Evolutionary conservation across 2,113 vertebrate species (phyloP).

Genomic region (Stigmatopora nigra): DNA sequence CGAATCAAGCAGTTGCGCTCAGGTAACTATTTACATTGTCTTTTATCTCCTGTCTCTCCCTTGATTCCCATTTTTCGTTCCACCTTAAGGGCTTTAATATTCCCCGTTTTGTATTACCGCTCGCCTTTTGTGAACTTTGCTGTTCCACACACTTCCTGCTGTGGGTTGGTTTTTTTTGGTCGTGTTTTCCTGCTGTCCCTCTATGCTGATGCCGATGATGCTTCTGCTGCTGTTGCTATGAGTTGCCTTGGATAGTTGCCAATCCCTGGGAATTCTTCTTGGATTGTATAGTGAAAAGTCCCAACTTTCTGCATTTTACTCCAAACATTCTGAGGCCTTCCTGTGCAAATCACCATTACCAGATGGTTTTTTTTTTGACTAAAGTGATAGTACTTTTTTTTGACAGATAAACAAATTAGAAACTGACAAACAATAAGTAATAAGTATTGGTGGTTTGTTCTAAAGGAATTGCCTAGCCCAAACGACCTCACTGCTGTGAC

Average conservation of each 20-base stretch:
- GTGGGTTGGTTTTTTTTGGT: constrained; percentile 40
- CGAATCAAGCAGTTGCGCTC: constrained; percentile 98
- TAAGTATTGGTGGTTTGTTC: constrained; percentile 53
- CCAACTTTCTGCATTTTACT: constrained; percentile 32
- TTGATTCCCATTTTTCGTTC: constrained; percentile 29
- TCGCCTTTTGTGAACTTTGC: constrained; percentile 37
- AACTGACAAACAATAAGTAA: constrained; percentile 27
- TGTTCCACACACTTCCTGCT: constrained; percentile 33
- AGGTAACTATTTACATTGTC: constrained; percentile 71
- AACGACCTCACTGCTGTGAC: constrained; percentile 92
- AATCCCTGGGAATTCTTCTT: constrained; percentile 40
- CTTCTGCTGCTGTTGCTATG: constrained; percentile 30
- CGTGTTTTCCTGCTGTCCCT: constrained; percentile 46
- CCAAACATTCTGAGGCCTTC: constrained; percentile 52
- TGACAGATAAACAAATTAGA: background rate
- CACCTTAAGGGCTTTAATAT: background rate
- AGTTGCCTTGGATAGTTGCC: constrained; percentile 46
- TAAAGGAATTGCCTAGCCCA: constrained; percentile 60
- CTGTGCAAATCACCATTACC: constrained; percentile 53
- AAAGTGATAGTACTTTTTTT: background rate
- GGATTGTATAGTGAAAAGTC: constrained; percentile 32
- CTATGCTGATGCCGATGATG: constrained; percentile 18
- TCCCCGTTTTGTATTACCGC: constrained; percentile 23
- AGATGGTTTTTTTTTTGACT: constrained; percentile 12
- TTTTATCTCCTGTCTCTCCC: constrained; percentile 10